Percentiles rank a stretch among this genome's conserved stretches.
phyloP scores from a whole-genome alignment of 2,888 invertebrate species.

The Therioaphis trifolii region DNA sequence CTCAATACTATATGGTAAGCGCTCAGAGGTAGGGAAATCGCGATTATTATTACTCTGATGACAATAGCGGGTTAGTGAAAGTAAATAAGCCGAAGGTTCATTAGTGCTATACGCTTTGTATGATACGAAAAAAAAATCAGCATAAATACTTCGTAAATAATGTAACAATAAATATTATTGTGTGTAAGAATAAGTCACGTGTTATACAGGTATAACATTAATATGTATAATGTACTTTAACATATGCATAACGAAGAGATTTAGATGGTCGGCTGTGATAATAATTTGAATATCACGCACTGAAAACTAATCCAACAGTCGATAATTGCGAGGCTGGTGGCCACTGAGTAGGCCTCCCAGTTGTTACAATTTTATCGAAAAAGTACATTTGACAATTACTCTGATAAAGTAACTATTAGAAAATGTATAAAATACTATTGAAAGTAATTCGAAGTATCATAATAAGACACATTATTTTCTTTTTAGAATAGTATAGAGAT shows the following conservation, averaged over 20 bases:
- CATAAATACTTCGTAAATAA: neutral
- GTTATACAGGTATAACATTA: neutral
- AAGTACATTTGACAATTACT: no score
- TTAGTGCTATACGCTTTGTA: neutral
- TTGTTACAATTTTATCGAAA: no score
- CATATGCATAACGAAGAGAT: neutral
- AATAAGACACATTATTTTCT: no score
- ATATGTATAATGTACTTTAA: neutral
- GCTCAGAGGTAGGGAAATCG: neutral
- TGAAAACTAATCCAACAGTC: no score
- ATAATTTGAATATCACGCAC: neutral
- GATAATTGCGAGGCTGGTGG: no score
- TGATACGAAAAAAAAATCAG: neutral
- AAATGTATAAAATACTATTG: no score
- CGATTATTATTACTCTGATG: neutral
- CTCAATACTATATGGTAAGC: neutral
- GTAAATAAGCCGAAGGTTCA: neutral
- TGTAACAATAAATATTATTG: neutral
- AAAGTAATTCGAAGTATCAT: no score
- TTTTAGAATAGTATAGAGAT: no score
- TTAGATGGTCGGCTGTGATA: neutral
- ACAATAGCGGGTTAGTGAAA: neutral
- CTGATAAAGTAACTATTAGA: no score
- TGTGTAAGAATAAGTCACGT: no score
- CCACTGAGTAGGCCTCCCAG: no score